Conservation (phyloP, 2,888 invertebrate genomes). For the Drosophila melanosoma region DNA sequence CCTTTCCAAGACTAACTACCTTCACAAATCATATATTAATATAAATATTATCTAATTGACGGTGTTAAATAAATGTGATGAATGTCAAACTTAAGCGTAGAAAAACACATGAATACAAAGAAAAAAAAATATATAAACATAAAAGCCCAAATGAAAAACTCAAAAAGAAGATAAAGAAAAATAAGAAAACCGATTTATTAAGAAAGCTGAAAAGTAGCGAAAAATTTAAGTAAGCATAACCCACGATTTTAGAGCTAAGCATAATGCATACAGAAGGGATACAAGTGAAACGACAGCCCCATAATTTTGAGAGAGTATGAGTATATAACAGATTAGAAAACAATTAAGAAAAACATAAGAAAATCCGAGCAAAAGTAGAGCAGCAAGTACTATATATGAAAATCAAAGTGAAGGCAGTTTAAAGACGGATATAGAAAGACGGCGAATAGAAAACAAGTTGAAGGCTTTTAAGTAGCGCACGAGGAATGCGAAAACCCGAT, state of each 20-base stretch:
- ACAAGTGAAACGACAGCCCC: conserved; percentile 46
- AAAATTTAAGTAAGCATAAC: conserved; percentile 71
- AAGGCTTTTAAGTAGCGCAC: conserved; percentile 61
- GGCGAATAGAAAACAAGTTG: conserved; percentile 31
- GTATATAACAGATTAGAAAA: conserved; percentile 37
- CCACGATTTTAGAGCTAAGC: conserved; percentile 79
- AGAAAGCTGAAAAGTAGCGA: conserved; percentile 73
- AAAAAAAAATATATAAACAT: conserved; percentile 3
- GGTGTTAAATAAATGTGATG: conserved; percentile 81
- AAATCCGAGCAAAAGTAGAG: conserved; percentile 16
- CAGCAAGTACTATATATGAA: conserved; percentile 21
- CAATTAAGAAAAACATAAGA: neutral
- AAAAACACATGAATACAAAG: conserved; percentile 33
- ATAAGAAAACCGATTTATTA: conserved; percentile 42
- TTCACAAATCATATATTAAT: conserved; percentile 73
- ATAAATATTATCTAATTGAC: conserved; percentile 74
- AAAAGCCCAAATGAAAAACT: conserved; percentile 14
- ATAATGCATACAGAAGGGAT: conserved; percentile 40
- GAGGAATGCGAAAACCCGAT: conserved; percentile 24
- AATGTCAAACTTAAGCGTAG: conserved; percentile 80
- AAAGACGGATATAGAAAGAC: conserved; percentile 6
- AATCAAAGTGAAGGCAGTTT: conserved; percentile 2
- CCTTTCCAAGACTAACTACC: conserved; percentile 79
- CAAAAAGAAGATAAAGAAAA: conserved; percentile 29
- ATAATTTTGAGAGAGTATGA: conserved; percentile 66